These are phyloP conservation scores for Scolopax mira DNA, from an alignment of 2,113 vertebrate species.

Conservation along the genomic window DNA sequence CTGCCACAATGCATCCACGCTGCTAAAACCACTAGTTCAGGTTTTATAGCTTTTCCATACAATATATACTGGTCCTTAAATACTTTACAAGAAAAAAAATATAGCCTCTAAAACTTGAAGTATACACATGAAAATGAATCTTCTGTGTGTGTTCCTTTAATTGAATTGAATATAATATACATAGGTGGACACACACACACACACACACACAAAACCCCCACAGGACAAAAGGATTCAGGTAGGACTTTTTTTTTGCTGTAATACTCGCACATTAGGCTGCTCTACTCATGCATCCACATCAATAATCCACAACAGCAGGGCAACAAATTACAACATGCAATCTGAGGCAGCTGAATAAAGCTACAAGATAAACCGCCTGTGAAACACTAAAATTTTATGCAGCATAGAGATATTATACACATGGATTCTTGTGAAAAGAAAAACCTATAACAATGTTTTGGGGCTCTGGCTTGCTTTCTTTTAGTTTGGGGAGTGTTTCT, in stretches of 20 bases:
- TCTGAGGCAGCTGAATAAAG: neutral
- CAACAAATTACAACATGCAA: neutral
- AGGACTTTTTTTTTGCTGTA: neutral
- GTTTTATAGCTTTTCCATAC: neutral
- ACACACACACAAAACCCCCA: neutral
- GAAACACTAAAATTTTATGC: neutral
- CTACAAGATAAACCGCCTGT: neutral
- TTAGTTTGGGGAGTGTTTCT: neutral
- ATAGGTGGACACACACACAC: neutral
- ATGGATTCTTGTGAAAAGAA: neutral
- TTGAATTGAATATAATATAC: neutral
- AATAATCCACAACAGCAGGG: neutral
- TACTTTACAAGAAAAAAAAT: too few species aligned
- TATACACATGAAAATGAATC: too few species aligned
- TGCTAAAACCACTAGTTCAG: neutral
- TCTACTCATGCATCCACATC: neutral
- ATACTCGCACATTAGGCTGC: neutral
- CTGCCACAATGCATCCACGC: neutral
- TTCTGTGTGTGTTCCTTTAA: neutral
- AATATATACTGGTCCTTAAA: neutral
- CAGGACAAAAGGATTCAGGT: neutral
- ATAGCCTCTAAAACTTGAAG: too few species aligned
- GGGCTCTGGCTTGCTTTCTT: neutral
- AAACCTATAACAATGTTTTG: neutral
- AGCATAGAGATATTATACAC: neutral